A percentile compares a stretch with the other conserved stretches of the same genome.
phyloP scores from a whole-genome alignment of 2,797 vertebrate species.

The Rhinoraja longicauda region DNA sequence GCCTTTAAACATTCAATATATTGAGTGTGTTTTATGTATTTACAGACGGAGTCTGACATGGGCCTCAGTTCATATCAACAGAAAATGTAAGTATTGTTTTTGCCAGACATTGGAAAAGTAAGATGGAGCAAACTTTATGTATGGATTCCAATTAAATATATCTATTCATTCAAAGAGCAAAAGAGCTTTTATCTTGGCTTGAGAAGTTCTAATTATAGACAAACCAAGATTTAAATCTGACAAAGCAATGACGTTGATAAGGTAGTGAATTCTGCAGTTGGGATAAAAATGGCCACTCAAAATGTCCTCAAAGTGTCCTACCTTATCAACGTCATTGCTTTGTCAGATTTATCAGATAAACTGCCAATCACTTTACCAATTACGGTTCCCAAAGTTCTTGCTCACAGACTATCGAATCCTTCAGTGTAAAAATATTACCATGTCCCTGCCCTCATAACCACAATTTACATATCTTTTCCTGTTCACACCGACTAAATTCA shows the following conservation, averaged over 20 bases:
- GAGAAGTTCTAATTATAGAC: neutral
- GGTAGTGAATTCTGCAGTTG: neutral
- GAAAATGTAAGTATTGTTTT: conserved; percentile 74
- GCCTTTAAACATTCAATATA: neutral
- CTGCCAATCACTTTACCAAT: neutral
- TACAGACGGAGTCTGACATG: conserved; percentile 85
- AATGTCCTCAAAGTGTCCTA: neutral
- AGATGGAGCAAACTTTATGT: neutral
- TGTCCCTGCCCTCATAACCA: no score
- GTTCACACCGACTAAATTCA: neutral
- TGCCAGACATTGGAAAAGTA: neutral
- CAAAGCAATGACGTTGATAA: neutral
- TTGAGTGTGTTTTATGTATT: conserved; percentile 47
- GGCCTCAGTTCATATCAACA: conserved; percentile 92
- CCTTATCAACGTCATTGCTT: no score
- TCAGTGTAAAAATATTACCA: neutral
- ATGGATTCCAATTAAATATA: neutral
- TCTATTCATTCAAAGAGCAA: neutral
- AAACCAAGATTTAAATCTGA: neutral
- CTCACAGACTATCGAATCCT: neutral
- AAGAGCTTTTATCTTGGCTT: neutral
- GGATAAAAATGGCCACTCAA: neutral
- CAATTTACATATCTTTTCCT: neutral
- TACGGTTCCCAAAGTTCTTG: neutral
- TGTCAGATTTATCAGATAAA: neutral